Base-by-base conservation (phyloP, 2,888 invertebrate genomes). In the Junonia oenone region DNA sequence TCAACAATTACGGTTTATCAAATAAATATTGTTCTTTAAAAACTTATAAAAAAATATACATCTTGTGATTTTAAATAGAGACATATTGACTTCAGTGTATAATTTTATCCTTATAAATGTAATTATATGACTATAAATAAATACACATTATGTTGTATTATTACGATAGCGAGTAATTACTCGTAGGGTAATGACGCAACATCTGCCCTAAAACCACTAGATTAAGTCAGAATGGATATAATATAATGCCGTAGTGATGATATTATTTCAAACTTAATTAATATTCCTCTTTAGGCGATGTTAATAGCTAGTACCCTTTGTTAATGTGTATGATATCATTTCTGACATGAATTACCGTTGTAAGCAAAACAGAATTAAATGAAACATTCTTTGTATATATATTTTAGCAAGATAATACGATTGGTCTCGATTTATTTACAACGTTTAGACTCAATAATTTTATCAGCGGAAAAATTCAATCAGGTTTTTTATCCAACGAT, bases 261-360 rank as follows among this genome's bases (percentile, higher is more conserved):
- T 38, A 46, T 52, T 52, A 33, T 52, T 29, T 31, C 27, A 52
- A 52, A 45, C 17, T 37, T 35, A 45, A 52, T 52, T 52, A 52
- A 52, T 52, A 37, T 52, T 27, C 27, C 15, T 29, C 6, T 11
- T 40, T 9, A 33, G 3, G 13, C 33, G 19, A 19, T 40, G 14
- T 40, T 19, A 17, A 19, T 19, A 4, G 6, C 17, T 40, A 19
- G n/a, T 19, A 19, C n/a, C 19, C 0, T 40, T 40, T n/a, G n/a
- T 19, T 1, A 17, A n/a, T 40, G 17, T 1, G 0, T 40, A 2
- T 19, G 5, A 9, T 11, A 11, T 19, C 17, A 9, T 38, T 11
- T 19, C 11, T 19, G 40, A n/a, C 11, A 22, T 11, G 19, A 19
- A 22, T 40, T n/a, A 22, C 6, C 0, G 3, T 37, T 15, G 8